Percentiles rank a stretch among this genome's conserved stretches.
phyloP scores from a whole-genome alignment of 2,113 vertebrate species.

The Asarcornis scutulata region DNA sequence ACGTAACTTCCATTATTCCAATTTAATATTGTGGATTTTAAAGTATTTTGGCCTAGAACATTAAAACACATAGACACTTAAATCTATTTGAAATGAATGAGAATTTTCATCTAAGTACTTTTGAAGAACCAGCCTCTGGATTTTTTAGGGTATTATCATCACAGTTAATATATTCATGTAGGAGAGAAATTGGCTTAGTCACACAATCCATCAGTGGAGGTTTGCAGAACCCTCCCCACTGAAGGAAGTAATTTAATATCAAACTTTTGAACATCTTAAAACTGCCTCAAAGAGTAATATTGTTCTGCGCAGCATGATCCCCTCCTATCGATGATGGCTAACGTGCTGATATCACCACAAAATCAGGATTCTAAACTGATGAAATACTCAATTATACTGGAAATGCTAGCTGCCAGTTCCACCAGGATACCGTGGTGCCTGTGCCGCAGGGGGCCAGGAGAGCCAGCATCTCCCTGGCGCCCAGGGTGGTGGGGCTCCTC shows the following conservation, averaged over 20 bases:
- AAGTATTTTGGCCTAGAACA: not conserved
- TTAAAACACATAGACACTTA: not conserved
- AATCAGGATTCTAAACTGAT: not conserved
- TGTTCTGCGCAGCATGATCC: not conserved
- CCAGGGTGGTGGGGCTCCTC: not conserved
- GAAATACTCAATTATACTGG: not conserved
- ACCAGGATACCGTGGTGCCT: accelerated
- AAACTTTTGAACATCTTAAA: constrained; percentile 5
- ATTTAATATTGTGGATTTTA: not conserved
- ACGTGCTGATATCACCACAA: not conserved
- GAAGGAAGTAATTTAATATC: constrained; percentile 20
- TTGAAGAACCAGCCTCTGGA: constrained; percentile 10
- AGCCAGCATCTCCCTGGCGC: not conserved
- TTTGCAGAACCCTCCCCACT: not conserved
- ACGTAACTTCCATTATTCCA: not conserved
- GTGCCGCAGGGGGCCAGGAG: not conserved
- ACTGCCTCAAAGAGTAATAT: not conserved
- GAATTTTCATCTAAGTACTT: constrained; percentile 25
- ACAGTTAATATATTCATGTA: constrained; percentile 1
- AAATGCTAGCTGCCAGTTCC: not conserved
- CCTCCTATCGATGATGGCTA: not conserved
- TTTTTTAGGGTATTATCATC: constrained; percentile 33
- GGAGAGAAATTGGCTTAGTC: constrained; percentile 41
- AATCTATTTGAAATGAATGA: not conserved
- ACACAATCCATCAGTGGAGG: not conserved